Evolutionary conservation across 2,888 invertebrate species (phyloP).

Genomic region (Ectemnius lituratus): DNA sequence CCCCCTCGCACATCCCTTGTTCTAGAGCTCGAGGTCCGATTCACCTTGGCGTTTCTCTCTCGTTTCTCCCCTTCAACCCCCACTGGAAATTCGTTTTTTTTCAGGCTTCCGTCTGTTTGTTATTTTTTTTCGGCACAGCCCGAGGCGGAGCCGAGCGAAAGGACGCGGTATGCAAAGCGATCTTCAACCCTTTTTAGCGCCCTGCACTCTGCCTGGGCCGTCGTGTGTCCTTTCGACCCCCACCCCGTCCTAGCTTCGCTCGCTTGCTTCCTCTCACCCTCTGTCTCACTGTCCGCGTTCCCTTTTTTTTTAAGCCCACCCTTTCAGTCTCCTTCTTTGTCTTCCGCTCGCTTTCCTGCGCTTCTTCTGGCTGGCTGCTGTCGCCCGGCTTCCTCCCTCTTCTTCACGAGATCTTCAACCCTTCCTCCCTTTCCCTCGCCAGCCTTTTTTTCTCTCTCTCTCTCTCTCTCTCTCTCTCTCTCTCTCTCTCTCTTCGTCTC

Average conservation of each 20-base stretch:
- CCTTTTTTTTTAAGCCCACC: constrained; percentile 13
- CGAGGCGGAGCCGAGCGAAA: constrained; percentile 41
- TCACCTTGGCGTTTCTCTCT: constrained; percentile 1
- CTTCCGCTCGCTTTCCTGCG: constrained; percentile 17
- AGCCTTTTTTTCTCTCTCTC: constrained; percentile 3
- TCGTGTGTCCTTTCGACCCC: constrained; percentile 46
- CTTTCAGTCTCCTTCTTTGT: constrained; percentile 31
- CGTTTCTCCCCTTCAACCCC: constrained; percentile 11
- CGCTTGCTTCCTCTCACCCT: constrained; percentile 15
- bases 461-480: constrained; percentile 12
- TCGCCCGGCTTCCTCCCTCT: constrained; percentile 25
- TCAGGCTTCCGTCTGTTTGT: constrained; percentile 74
- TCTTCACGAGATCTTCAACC: constrained; percentile 7
- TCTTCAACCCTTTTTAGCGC: constrained; percentile 69
- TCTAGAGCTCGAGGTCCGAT: not conserved
- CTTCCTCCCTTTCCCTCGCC: not conserved
- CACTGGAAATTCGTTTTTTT: constrained; percentile 63
- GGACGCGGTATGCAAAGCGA: constrained; percentile 68
- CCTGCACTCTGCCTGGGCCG: constrained; percentile 52
- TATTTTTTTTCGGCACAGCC: constrained; percentile 56
- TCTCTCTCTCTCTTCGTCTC: constrained; percentile 10
- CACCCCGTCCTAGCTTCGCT: constrained; percentile 34
- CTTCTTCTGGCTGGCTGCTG: constrained; percentile 19
- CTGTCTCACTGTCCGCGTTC: not conserved
- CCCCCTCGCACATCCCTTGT: constrained; percentile 14